Percentiles rank a stretch among this genome's conserved stretches.
These are phyloP conservation scores for Synergus gifuensis DNA, from an alignment of 2,888 invertebrate genomes.

Conservation along the genomic window DNA sequence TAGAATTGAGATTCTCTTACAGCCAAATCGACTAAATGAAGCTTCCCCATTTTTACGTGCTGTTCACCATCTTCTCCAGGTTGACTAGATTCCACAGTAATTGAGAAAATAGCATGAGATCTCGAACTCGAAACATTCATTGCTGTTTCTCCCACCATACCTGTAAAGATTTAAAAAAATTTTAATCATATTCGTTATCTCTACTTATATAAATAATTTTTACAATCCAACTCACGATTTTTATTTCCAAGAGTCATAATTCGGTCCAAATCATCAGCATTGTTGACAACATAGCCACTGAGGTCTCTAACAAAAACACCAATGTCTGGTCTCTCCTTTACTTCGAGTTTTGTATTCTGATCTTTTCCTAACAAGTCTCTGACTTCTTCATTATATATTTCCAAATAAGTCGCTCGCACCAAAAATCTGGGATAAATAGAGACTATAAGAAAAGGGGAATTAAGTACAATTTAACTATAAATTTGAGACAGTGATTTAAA, in stretches of 20 bases:
- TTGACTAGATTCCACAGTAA: conserved; percentile 97
- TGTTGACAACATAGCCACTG: conserved; percentile 98
- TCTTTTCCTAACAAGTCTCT: conserved; percentile 95
- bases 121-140: conserved; percentile 98
- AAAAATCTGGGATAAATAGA: conserved; percentile 84
- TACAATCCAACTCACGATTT: conserved; percentile 83
- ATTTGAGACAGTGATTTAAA: conserved; percentile 58
- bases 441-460: background rate
- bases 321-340: conserved; percentile 96
- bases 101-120: conserved; percentile 99
- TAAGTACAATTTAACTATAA: background rate
- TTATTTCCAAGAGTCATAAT: conserved; percentile 98
- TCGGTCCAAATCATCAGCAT: conserved; percentile 95
- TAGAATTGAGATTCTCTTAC: conserved; percentile 79
- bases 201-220: background rate
- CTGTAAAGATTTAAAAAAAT: conserved; percentile 66
- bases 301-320: conserved; percentile 99
- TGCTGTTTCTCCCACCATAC: conserved; percentile 92
- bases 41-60: conserved; percentile 96
- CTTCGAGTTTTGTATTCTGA: conserved; percentile 91
- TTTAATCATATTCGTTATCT: too few species aligned
- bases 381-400: conserved; percentile 99
- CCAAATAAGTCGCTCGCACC: conserved; percentile 97
- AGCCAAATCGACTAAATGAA: conserved; percentile 98
- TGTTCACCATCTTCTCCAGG: conserved; percentile 89